Percentiles rank a stretch among this genome's conserved stretches.
These are phyloP conservation scores for Festucalex cinctus DNA, from an alignment of 2,113 vertebrate species.

Conservation along the genomic window DNA sequence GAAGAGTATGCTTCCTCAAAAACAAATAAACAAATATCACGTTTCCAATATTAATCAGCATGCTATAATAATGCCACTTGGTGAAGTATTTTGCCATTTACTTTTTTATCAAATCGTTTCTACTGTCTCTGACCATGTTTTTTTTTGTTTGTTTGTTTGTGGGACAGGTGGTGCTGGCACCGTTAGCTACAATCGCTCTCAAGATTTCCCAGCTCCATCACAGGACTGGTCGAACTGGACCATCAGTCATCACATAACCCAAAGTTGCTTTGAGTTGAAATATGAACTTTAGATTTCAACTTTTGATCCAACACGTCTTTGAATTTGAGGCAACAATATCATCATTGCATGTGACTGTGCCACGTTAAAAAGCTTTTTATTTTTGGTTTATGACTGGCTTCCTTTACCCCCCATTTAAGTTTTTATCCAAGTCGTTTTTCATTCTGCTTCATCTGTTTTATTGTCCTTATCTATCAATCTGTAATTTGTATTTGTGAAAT, in stretches of 20 bases:
- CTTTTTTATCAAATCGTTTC: not conserved
- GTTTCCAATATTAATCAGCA: too few species aligned
- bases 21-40: too few species aligned
- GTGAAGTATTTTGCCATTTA: not conserved
- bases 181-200: slow-evolving; percentile 87
- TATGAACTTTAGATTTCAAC: not conserved
- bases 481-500: not conserved
- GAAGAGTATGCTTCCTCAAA: too few species aligned
- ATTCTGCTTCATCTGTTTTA: not conserved
- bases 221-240: slow-evolving; percentile 80
- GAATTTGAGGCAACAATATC: slow-evolving; percentile 7
- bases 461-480: not conserved
- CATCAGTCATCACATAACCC: slow-evolving; percentile 87
- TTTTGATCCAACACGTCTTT: slow-evolving; percentile 14
- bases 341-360: slow-evolving; percentile 10
- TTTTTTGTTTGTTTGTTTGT: too few species aligned
- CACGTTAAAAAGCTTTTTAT: slow-evolving; percentile 44
- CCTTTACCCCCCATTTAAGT: not conserved
- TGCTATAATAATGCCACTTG: too few species aligned
- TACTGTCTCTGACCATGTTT: not conserved
- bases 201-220: slow-evolving; percentile 90
- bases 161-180: slow-evolving; percentile 85
- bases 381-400: slow-evolving; percentile 26
- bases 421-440: not conserved
- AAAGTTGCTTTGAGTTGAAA: slow-evolving; percentile 12